Conservation (phyloP, 2,888 invertebrate genomes). For the Euclidia mi region DNA sequence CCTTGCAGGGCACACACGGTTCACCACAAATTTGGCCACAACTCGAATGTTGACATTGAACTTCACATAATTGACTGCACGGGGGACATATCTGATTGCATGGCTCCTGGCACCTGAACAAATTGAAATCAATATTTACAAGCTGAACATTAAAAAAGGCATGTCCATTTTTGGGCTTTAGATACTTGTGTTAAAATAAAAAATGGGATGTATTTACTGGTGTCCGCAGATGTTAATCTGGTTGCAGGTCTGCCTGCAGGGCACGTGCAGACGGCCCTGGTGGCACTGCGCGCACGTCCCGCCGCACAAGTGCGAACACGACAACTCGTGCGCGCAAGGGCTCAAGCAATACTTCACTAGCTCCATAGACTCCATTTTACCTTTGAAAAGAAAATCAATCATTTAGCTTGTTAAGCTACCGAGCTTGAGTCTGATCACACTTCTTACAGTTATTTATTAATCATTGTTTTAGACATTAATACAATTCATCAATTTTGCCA, state of each 20-base stretch:
- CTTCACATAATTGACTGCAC: conserved; percentile 84
- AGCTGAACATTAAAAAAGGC: no score
- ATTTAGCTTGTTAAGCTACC: no score
- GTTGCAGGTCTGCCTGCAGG: conserved; percentile 89
- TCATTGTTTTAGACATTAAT: no score
- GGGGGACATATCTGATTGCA: conserved; percentile 90
- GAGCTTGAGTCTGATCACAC: no score
- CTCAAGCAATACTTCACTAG: conserved; percentile 76
- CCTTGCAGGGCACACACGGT: conserved; percentile 87
- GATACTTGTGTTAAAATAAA: no score
- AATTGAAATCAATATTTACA: no score
- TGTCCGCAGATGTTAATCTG: conserved; percentile 91
- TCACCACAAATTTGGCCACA: conserved; percentile 87
- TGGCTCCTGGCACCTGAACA: conserved; percentile 84
- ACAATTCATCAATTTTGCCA: no score
- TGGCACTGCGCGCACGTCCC: conserved; percentile 90
- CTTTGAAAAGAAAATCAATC: conserved; percentile 26
- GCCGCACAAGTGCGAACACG: conserved; percentile 86
- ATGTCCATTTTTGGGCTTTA: no score
- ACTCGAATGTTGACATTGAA: conserved; percentile 86
- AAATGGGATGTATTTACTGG: conserved; percentile 71
- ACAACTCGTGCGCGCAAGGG: conserved; percentile 78
- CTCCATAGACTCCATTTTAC: conserved; percentile 34
- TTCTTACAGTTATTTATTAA: no score
- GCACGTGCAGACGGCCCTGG: conserved; percentile 90